Base-by-base conservation (phyloP, 2,113 vertebrate genomes). In the Nerophis ophidion region DNA sequence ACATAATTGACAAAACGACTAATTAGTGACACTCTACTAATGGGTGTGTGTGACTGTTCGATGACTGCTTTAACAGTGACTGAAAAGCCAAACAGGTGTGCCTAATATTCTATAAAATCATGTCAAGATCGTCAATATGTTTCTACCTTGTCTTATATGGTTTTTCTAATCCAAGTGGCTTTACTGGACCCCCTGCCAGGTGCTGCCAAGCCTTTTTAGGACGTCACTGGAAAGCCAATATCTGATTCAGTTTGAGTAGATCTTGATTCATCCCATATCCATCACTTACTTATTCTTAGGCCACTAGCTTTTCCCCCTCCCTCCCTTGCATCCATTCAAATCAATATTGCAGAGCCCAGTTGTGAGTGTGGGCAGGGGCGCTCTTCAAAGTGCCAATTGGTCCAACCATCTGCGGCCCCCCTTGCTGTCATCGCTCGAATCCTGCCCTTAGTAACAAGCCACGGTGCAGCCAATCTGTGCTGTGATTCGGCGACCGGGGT, bases 361-460 rank as follows among this genome's bases (percentile, higher is more conserved):
- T 79, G 81, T 85, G 84, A 86, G 82, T 82, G 86, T 86, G 86
- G 85, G 77, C 81, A 77, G 84, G 84, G 82, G 81, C 74, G 88
- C 86, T 88, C 86, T 88, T 87, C 86, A 83, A 88, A 87, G 85
- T 89, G 85, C 77, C 84, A 84, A 87, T 86, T 86, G 83, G 86
- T 87, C 80, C 79, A 87, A 84, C 88, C 88, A 89, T 89, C 90
- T 90, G 88, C 86, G 87, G 76, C 89, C 78, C 84, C 74, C 63
- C 58, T 71, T 68, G 57, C 64, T 70, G 57, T 66, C 62, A 63
- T 56, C 79, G 67, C 75, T 75, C 75, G 63, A 82, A 88, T 80
- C 86, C 82, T 79, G 75, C 85, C 85, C 88, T 81, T 89, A 87
- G 86, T 89, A 89, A 91, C 89, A 87, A 87, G 84, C 86, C 84